phyloP scores from a whole-genome alignment of 2,113 vertebrate genomes.

The Poecile atricapillus region DNA sequence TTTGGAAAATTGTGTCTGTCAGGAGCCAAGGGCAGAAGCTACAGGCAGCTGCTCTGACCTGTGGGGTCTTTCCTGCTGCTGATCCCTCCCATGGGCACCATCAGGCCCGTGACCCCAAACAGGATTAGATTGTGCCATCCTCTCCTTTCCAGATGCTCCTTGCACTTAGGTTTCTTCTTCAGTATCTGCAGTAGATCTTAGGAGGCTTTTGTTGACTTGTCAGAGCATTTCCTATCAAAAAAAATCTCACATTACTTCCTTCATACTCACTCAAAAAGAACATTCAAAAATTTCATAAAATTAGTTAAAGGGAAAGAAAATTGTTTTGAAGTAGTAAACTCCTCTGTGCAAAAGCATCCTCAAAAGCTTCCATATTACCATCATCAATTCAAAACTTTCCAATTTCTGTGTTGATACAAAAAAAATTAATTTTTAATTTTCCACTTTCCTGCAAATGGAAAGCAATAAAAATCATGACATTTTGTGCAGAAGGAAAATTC shows the following conservation, averaged over 20 bases:
- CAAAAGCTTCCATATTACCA: background rate
- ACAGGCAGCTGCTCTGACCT: background rate
- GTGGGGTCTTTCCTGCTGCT: background rate
- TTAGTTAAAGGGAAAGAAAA: background rate
- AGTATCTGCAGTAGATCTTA: background rate
- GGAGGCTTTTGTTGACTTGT: background rate
- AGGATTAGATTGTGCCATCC: background rate
- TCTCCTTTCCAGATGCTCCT: background rate
- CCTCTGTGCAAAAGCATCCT: background rate
- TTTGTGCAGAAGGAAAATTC: slow-evolving; percentile 7
- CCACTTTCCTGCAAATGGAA: background rate
- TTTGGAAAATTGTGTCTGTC: background rate
- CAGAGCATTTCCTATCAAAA: background rate
- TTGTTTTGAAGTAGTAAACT: background rate
- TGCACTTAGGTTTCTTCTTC: background rate
- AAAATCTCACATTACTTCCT: background rate
- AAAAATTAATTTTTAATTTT: background rate
- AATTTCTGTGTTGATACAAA: background rate
- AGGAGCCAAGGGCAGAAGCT: background rate
- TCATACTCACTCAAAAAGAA: background rate
- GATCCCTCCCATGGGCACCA: background rate
- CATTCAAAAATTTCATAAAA: background rate
- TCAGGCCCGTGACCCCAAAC: background rate
- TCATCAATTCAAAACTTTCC: background rate
- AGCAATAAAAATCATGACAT: background rate